A percentile compares a stretch with the other conserved stretches of the same genome.
phyloP scores from a whole-genome alignment of 2,113 vertebrate species.

The Lichenostomus cassidix region DNA sequence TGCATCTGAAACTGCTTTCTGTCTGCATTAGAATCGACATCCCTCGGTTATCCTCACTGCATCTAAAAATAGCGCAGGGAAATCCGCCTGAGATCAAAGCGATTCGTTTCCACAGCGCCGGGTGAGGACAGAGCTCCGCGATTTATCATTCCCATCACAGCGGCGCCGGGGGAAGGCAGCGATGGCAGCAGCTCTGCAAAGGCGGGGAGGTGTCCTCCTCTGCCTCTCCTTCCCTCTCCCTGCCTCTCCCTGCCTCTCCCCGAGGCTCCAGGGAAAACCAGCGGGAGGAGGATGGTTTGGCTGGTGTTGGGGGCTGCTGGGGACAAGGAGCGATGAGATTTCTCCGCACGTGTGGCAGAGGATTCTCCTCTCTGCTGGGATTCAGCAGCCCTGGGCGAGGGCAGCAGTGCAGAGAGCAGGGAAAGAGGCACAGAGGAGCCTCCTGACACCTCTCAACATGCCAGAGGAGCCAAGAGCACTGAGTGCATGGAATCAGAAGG shows the following conservation, averaged over 20 bases:
- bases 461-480: accelerated
- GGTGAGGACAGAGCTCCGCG: not conserved
- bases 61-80: constrained; percentile 52
- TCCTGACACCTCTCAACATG: accelerated
- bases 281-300: not conserved
- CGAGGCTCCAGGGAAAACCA: not conserved
- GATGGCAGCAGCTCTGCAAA: not conserved
- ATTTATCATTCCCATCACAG: constrained; percentile 18
- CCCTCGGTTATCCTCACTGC: not conserved
- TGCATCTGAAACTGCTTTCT: constrained; percentile 21
- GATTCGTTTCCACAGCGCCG: constrained; percentile 5
- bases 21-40: constrained; percentile 36
- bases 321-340: not conserved
- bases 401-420: too few species aligned
- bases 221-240: not conserved
- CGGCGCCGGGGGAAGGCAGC: not conserved
- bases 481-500: not conserved
- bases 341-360: not conserved
- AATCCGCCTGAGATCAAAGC: constrained; percentile 58
- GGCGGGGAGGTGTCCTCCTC: too few species aligned
- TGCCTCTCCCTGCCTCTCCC: not conserved
- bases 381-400: not conserved
- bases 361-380: not conserved
- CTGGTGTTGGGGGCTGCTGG: not conserved
- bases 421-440: not conserved